Base-by-base conservation (phyloP, 2,797 vertebrate genomes). In the Acropternis orthonyx region DNA sequence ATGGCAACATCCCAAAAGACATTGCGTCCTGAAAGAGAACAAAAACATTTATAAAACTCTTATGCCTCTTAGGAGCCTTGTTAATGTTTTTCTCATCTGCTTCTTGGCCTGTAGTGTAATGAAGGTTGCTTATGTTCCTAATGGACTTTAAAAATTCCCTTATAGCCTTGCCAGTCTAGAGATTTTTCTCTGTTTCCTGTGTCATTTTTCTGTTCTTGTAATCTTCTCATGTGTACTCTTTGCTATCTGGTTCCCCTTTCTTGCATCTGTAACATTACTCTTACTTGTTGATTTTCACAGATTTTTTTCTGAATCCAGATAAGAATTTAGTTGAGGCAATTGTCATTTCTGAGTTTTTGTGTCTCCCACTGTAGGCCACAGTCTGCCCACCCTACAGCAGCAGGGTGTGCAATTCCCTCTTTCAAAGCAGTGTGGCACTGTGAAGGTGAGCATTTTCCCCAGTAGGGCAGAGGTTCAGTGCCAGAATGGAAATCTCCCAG, bases 21-120 rank as follows among this genome's bases (percentile, higher is more conserved):
- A 58, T 65, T 0, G 1, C 4, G 3, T 86, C n/a, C 76, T 92
- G 83, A 90, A 86, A 72, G 62, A 81, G 76, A 84, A 59, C 54
- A 92, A 77, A 93, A 88, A 48, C 11, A 13, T 66, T 65, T 66
- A 55, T 54, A 55, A 61, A 72, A 73, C 44, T 8, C 39, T 77
- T 49, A 28, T 77, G 63, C 65, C 41, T 92, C 10, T 76, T 91
- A 85, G 52, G 34, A 93, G 19, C 54, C 15, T 44, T 58, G 13
- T 43, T 89, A 65, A 66, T 75, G 79, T 92, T 94, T 91, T 92
- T 46, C 36, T 90, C 36, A 75, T 86, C 82, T 84, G 9, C 39
- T 84, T 75, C 43, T 89, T 81, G 85, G 37, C 79, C 69, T 84
- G 30, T 51, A 52, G 30, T 4, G 0, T 85, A 76, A 43, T 18